Evolutionary conservation across 2,888 invertebrate species (phyloP).

Genomic region (Drosophila stalkeri): DNA sequence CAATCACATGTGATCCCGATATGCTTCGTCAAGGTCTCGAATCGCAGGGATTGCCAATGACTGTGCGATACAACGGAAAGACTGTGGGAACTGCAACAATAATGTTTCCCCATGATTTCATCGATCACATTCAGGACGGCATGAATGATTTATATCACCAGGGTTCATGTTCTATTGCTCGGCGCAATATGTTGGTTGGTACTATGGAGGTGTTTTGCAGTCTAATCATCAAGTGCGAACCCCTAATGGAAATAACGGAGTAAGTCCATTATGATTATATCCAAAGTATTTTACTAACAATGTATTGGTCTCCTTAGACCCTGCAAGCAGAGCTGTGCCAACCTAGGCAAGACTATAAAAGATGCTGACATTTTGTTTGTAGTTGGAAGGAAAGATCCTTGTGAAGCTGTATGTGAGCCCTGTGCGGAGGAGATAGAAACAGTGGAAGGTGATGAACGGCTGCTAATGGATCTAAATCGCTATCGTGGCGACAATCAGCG

Average conservation of each 20-base stretch:
- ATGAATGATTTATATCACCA: slow-evolving; percentile 60
- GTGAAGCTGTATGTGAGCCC: slow-evolving; percentile 11
- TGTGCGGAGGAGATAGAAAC: slow-evolving; percentile 39
- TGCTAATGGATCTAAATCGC: slow-evolving; percentile 73
- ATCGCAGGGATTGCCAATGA: slow-evolving; percentile 56
- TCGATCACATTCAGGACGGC: slow-evolving; percentile 53
- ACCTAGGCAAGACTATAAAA: slow-evolving; percentile 31
- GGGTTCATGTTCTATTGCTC: slow-evolving; percentile 42
- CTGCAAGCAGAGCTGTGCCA: neutral
- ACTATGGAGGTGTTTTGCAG: slow-evolving; percentile 58
- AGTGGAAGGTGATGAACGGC: slow-evolving; percentile 55
- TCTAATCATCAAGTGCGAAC: slow-evolving; percentile 69
- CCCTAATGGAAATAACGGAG: slow-evolving; percentile 5
- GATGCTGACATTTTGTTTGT: slow-evolving; percentile 58
- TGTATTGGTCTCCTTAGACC: neutral
- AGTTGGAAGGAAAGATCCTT: slow-evolving; percentile 30
- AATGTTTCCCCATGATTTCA: slow-evolving; percentile 60
- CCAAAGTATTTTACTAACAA: neutral
- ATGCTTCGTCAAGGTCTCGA: slow-evolving; percentile 52
- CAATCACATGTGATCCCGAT: slow-evolving; percentile 52
- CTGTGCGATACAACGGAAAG: slow-evolving; percentile 42
- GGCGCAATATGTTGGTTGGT: slow-evolving; percentile 44
- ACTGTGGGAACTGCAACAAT: slow-evolving; percentile 42
- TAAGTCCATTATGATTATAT: neutral
- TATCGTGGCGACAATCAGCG: slow-evolving; percentile 44